A percentile compares a stretch with the other conserved stretches of the same genome.
Conservation (phyloP, 2,888 invertebrate genomes). For the Thereva nobilitata region DNA sequence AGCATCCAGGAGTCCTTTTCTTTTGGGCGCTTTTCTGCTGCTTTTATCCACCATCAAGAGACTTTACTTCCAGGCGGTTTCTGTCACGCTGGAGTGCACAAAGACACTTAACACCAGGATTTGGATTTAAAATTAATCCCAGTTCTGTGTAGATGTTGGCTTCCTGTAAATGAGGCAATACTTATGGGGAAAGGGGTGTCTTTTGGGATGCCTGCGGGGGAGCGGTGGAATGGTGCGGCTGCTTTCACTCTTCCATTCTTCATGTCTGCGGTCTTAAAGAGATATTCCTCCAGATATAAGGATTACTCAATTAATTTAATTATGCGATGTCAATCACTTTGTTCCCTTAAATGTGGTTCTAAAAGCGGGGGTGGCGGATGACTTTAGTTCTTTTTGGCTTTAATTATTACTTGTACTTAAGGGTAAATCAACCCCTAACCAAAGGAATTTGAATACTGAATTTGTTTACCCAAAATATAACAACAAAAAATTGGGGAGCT, state of each 20-base stretch:
- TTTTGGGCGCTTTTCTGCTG: slow-evolving; percentile 16
- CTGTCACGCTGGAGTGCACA: slow-evolving; percentile 42
- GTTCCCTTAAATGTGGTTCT: slow-evolving; percentile 15
- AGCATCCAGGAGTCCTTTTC: slow-evolving; percentile 21
- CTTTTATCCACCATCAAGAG: slow-evolving; percentile 37
- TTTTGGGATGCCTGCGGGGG: neutral
- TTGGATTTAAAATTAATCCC: slow-evolving; percentile 43
- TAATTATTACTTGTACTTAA: slow-evolving; percentile 21
- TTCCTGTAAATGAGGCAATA: neutral
- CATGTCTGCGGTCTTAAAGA: slow-evolving; percentile 39
- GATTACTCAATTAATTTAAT: slow-evolving; percentile 60
- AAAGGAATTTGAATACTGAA: too few species aligned
- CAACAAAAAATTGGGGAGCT: too few species aligned
- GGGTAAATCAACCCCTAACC: too few species aligned
- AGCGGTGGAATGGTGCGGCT: slow-evolving; percentile 28
- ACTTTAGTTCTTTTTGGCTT: slow-evolving; percentile 25
- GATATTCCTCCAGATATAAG: slow-evolving; percentile 45
- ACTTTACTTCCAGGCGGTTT: slow-evolving; percentile 40
- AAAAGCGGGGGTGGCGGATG: slow-evolving; percentile 45
- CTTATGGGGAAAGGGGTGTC: too few species aligned
- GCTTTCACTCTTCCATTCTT: slow-evolving; percentile 19
- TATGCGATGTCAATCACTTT: slow-evolving; percentile 60
- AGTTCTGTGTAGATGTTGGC: slow-evolving; percentile 29
- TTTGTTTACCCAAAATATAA: too few species aligned
- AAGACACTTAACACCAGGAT: slow-evolving; percentile 43